Percentiles rank a stretch among this genome's conserved stretches.
phyloP scores from a whole-genome alignment of 2,888 invertebrate genomes.

The Gymnosoma rotundatum region DNA sequence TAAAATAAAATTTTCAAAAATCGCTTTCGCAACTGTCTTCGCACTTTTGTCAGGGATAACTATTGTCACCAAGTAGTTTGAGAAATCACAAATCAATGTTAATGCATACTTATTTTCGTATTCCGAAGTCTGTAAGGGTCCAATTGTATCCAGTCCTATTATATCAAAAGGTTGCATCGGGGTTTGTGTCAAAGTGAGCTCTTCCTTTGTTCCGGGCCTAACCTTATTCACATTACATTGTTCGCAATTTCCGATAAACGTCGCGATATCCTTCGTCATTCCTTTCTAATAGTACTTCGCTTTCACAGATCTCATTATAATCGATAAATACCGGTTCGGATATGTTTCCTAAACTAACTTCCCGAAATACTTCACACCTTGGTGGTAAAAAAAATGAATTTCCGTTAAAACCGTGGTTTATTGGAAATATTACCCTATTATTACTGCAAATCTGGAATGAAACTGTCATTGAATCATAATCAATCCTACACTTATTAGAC shows the following conservation, averaged over 20 bases:
- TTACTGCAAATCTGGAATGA: no score
- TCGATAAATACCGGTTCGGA: slow-evolving; percentile 36
- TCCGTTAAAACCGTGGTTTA: not conserved
- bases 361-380: not conserved
- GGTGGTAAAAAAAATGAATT: not conserved
- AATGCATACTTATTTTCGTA: slow-evolving; percentile 34
- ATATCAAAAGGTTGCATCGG: slow-evolving; percentile 44
- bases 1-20: slow-evolving; percentile 71
- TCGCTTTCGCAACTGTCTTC: slow-evolving; percentile 66
- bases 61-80: slow-evolving; percentile 65
- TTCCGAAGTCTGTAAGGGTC: slow-evolving; percentile 62
- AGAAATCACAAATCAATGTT: no score
- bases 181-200: not conserved
- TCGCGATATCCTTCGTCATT: no score
- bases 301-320: slow-evolving; percentile 26
- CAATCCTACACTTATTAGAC: no score
- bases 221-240: not conserved
- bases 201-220: slow-evolving; percentile 28
- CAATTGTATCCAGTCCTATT: slow-evolving; percentile 67
- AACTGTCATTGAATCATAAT: no score
- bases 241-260: no score
- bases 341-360: slow-evolving; percentile 4
- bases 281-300: slow-evolving; percentile 40
- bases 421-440: no score
- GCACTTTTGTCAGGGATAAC: slow-evolving; percentile 71